Conservation (phyloP, 2,113 vertebrate species). For the Zosterops lateralis region DNA sequence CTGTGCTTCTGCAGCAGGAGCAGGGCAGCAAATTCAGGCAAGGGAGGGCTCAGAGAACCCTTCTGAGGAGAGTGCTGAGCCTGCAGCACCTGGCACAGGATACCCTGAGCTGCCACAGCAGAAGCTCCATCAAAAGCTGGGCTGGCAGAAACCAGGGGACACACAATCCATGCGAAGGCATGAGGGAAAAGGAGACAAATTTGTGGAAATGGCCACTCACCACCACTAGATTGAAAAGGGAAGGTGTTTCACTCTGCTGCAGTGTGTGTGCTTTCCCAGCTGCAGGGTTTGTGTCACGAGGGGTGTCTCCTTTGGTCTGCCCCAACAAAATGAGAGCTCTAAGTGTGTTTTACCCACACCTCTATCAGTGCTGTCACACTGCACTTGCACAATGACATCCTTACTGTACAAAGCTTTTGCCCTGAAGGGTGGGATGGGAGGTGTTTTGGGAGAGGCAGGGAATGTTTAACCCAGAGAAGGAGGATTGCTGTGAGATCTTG, state of each 20-base stretch:
- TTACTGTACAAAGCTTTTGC: neutral
- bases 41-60: neutral
- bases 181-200: neutral
- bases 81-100: neutral
- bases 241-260: neutral
- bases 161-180: neutral
- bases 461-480: neutral
- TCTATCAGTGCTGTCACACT: fast-evolving
- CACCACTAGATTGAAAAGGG: neutral
- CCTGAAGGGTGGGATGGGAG: fast-evolving
- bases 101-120: neutral
- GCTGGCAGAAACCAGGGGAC: neutral
- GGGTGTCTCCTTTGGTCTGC: neutral
- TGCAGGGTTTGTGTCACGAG: neutral
- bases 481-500: neutral
- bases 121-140: neutral
- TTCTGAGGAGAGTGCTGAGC: neutral
- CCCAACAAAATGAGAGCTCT: fast-evolving
- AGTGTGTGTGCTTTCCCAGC: neutral
- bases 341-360: fast-evolving
- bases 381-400: fast-evolving
- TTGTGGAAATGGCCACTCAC: neutral
- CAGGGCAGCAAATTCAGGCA: neutral
- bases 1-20: neutral
- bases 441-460: neutral